These are phyloP conservation scores for Deilephila elpenor DNA, from an alignment of 2,888 invertebrate species.

Conservation along the genomic window DNA sequence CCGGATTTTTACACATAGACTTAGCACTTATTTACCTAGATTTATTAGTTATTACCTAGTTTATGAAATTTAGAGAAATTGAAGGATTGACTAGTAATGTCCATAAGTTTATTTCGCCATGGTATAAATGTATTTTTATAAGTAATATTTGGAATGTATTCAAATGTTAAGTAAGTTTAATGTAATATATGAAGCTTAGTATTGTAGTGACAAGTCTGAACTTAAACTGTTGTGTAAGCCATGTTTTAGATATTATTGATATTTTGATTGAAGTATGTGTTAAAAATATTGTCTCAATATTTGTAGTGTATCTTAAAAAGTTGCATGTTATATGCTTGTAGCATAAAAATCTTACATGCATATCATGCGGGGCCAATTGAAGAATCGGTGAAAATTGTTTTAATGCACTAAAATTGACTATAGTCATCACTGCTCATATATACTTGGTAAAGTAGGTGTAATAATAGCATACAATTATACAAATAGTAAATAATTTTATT, in stretches of 20 bases:
- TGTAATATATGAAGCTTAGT: background rate
- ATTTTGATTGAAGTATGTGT: too few species aligned
- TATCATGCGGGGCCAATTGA: background rate
- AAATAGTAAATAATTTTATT: slow-evolving; percentile 30
- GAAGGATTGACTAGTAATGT: background rate
- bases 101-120: background rate
- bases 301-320: background rate
- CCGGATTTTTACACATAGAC: slow-evolving; percentile 14
- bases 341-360: background rate
- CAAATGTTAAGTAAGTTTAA: background rate
- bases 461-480: slow-evolving; percentile 22
- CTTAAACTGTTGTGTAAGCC: background rate
- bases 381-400: background rate
- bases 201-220: background rate
- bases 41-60: background rate
- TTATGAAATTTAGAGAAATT: slow-evolving; percentile 1
- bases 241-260: background rate
- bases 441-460: slow-evolving; percentile 5
- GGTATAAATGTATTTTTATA: background rate
- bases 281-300: background rate
- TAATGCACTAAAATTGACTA: background rate
- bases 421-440: slow-evolving; percentile 1
- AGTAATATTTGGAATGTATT: too few species aligned
- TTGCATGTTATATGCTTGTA: background rate
- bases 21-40: slow-evolving; percentile 1